These are phyloP conservation scores for Aplochiton taeniatus DNA, from an alignment of 2,797 vertebrate species.

Conservation along the genomic window DNA sequence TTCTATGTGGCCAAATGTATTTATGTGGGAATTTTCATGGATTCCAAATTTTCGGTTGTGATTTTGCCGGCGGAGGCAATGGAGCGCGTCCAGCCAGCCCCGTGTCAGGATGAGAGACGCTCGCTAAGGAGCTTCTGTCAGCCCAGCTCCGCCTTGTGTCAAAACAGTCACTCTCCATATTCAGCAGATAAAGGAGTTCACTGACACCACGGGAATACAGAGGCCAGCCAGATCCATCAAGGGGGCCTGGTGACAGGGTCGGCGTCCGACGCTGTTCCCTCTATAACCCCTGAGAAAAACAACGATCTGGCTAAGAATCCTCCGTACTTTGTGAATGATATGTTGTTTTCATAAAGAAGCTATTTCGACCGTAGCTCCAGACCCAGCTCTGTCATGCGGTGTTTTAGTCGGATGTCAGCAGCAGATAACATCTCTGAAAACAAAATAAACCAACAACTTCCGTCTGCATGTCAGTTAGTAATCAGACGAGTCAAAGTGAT, in stretches of 20 bases:
- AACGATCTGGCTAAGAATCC: too few relatives aligned
- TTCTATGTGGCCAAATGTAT: too few relatives aligned
- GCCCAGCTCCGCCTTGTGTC: conserved; percentile 71
- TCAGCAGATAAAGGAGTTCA: conserved; percentile 65
- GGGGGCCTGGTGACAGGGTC: neutral
- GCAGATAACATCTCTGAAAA: too few relatives aligned
- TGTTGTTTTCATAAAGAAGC: too few relatives aligned
- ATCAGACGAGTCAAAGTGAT: too few relatives aligned
- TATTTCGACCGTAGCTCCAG: too few relatives aligned
- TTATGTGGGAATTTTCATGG: too few relatives aligned
- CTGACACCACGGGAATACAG: conserved; percentile 59
- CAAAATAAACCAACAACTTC: too few relatives aligned
- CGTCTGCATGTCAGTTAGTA: too few relatives aligned
- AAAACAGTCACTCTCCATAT: conserved; percentile 76
- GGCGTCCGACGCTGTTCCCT: neutral
- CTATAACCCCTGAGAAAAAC: neutral
- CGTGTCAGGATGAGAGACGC: conserved; percentile 82
- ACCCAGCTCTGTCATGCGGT: too few relatives aligned
- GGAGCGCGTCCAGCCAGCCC: conserved; percentile 56
- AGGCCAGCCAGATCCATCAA: conserved; percentile 26
- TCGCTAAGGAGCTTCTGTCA: conserved; percentile 79
- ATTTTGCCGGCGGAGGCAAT: conserved; percentile 74
- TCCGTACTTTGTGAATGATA: too few relatives aligned
- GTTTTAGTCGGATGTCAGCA: too few relatives aligned
- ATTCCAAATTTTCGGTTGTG: conserved; percentile 1